A percentile compares a stretch with the other conserved stretches of the same genome.
Conservation (phyloP, 2,113 vertebrate species). For the Naja naja region DNA sequence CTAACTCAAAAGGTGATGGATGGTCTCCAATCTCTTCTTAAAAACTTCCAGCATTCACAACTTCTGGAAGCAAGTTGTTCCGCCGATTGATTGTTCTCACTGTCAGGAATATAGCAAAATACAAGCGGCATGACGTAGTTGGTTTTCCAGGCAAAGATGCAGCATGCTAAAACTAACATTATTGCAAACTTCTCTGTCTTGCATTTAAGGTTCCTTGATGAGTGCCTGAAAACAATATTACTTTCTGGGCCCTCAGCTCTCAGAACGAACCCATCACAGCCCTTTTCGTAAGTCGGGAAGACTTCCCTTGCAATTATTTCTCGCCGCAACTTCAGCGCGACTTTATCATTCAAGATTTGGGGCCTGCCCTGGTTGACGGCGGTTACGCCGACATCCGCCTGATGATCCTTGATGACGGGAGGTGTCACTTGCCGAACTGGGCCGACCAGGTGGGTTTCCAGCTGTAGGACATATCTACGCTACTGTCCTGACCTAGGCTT, state of each 20-base stretch:
- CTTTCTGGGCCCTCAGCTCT: constrained; percentile 89
- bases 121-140: neutral
- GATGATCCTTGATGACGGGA: constrained; percentile 86
- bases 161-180: neutral
- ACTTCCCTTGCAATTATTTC: constrained; percentile 91
- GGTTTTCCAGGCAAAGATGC: neutral
- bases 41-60: no score
- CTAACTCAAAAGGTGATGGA: no score
- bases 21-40: no score
- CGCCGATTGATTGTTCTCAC: no score
- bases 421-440: constrained; percentile 87
- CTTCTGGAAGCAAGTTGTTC: no score
- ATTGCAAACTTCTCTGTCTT: neutral
- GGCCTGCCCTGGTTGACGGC: constrained; percentile 80
- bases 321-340: constrained; percentile 86
- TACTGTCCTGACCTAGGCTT: no score
- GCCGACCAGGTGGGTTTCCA: constrained; percentile 85
- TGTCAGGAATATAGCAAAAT: no score
- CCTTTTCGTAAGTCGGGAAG: constrained; percentile 79
- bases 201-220: constrained; percentile 83
- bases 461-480: no score
- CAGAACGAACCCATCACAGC: constrained; percentile 90
- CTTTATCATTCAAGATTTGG: constrained; percentile 87
- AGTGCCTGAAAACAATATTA: constrained; percentile 82
- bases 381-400: constrained; percentile 68